These are phyloP conservation scores for Harpalus rufipes DNA, from an alignment of 2,888 invertebrate species.

Conservation along the genomic window DNA sequence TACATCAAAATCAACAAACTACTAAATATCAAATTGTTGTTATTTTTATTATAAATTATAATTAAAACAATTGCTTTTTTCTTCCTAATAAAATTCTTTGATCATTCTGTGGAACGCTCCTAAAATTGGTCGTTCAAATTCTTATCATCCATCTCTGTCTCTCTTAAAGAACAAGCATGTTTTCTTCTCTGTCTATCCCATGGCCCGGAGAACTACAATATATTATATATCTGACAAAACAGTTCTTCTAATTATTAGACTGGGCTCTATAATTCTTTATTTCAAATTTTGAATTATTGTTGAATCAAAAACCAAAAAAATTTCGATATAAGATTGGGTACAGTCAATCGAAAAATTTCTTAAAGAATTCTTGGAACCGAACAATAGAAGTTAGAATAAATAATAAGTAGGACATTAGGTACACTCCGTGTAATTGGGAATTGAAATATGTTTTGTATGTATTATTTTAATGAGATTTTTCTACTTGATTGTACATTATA, in stretches of 20 bases:
- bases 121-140: conserved; percentile 5
- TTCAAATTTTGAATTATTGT: conserved; percentile 67
- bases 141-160: conserved; percentile 37
- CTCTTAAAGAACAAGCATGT: neutral
- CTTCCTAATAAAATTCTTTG: neutral
- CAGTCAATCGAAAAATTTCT: conserved; percentile 23
- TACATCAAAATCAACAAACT: neutral
- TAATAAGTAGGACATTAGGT: neutral
- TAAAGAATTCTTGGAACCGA: neutral
- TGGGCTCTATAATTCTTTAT: conserved; percentile 65
- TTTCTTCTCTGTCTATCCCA: conserved; percentile 18
- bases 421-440: neutral
- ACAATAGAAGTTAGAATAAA: neutral
- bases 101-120: conserved; percentile 12
- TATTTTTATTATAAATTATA: neutral
- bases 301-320: conserved; percentile 64
- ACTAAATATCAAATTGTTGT: too few relatives aligned
- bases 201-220: conserved; percentile 40
- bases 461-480: neutral
- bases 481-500: neutral
- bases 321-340: conserved; percentile 39
- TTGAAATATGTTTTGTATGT: neutral
- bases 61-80: neutral
- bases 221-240: conserved; percentile 65
- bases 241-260: conserved; percentile 65